These are phyloP conservation scores for Erinaceus europaeus DNA, from an alignment of 2,113 vertebrate species.

Conservation along the genomic window DNA sequence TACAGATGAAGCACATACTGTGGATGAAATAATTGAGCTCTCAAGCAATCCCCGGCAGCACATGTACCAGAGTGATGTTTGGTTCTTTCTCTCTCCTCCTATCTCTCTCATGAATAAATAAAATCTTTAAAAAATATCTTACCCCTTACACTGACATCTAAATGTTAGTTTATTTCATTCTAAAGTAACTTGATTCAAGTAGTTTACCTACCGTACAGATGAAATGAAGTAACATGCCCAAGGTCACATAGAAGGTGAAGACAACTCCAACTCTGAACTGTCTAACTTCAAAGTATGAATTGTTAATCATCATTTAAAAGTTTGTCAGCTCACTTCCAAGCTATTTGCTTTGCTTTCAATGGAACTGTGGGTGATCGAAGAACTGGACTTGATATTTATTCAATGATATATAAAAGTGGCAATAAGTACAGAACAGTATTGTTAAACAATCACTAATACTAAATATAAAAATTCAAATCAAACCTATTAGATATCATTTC, in stretches of 20 bases:
- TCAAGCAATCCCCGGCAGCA: no score
- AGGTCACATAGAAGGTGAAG: not conserved
- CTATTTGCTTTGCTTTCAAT: not conserved
- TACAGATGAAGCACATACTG: constrained; percentile 20
- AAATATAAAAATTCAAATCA: not conserved
- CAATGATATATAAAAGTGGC: not conserved
- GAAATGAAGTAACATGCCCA: not conserved
- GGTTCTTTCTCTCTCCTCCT: no score
- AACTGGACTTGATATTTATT: not conserved
- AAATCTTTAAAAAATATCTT: no score
- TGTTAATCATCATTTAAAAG: constrained; percentile 1
- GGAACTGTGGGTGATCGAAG: not conserved
- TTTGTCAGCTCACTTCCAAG: not conserved
- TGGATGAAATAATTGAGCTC: no score
- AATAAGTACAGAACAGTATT: not conserved
- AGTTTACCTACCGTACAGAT: no score
- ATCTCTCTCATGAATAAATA: no score
- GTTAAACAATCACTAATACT: not conserved
- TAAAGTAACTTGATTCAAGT: no score
- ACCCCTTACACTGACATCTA: no score
- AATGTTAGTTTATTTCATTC: no score
- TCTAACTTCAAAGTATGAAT: not conserved
- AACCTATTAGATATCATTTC: not conserved
- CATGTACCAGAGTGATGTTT: no score
- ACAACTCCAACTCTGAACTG: not conserved